Base-by-base conservation (phyloP, 2,797 vertebrate species). In the Diplodus sargus region DNA sequence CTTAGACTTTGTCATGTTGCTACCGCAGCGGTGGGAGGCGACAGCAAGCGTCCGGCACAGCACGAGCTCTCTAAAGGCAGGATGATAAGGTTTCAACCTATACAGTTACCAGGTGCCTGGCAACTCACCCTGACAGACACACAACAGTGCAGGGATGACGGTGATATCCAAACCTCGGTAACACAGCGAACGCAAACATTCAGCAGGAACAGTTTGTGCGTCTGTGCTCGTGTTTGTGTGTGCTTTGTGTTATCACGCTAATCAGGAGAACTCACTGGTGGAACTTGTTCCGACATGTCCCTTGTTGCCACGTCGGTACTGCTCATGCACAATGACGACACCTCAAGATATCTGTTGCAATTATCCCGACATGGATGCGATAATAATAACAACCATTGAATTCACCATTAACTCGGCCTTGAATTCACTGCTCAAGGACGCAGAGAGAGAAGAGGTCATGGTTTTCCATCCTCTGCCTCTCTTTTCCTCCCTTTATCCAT, bases 41-140 rank as follows among this genome's bases (percentile, higher is more conserved):
- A 74, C 65, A 86, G 71, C 58, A 69, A 78, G 57, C 80, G 75
- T 75, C 70, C 75, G 73, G 74, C 54, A 80, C 79, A 65, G 73
- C 57, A 39, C 54, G 74, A 88, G 77, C 86, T 74, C 75, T 79
- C 60, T 57, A 57, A 87, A 82, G 67, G 74, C 83, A 70, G 72
- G 74, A 81, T 67, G 90, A 93, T 92, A 91, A 89, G 86, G 91
- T 92, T 93, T 90, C 84, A 5, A 61, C 85, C 74, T 85, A 87
- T 93, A 88, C 73, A 49, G 86, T 90, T 94, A 93, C 89, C 87
- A 87, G 90, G 90, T 93, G 90, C 93, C 90, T 88, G 86, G 92
- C 90, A 91, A 92, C 90, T 84, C 73, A 65, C 5, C 1, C 65
- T 60, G 56, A 54, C 57, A 69, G 52, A 34, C 69, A 53, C 80